phyloP scores from a whole-genome alignment of 2,113 vertebrate species.

The Xerus inauris region DNA sequence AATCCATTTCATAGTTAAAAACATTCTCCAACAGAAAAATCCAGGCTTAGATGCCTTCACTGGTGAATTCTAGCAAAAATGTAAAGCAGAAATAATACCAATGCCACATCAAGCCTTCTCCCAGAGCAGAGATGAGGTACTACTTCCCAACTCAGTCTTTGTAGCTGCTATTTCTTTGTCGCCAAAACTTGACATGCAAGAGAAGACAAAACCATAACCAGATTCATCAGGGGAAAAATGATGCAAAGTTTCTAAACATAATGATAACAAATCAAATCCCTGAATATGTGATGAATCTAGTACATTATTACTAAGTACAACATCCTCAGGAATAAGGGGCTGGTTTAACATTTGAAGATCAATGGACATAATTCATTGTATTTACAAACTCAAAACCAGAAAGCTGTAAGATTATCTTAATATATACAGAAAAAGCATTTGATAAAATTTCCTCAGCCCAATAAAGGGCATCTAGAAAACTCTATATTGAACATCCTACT shows the following conservation, averaged over 20 bases:
- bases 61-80: neutral
- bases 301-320: neutral
- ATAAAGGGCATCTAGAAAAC: neutral
- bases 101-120: neutral
- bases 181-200: neutral
- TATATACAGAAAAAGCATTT: neutral
- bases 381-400: neutral
- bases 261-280: neutral
- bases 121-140: neutral
- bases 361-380: neutral
- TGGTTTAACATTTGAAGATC: neutral
- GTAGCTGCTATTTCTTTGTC: neutral
- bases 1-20: conserved; percentile 32
- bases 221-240: neutral
- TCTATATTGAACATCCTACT: neutral
- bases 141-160: neutral
- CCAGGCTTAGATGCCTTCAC: neutral
- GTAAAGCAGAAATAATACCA: neutral
- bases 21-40: neutral
- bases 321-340: neutral
- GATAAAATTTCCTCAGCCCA: neutral
- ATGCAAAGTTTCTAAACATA: conserved; percentile 29
- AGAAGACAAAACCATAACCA: neutral
- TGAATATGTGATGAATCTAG: neutral
- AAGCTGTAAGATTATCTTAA: neutral